phyloP scores from a whole-genome alignment of 2,888 invertebrate species.

The Chymomyza procnemis region DNA sequence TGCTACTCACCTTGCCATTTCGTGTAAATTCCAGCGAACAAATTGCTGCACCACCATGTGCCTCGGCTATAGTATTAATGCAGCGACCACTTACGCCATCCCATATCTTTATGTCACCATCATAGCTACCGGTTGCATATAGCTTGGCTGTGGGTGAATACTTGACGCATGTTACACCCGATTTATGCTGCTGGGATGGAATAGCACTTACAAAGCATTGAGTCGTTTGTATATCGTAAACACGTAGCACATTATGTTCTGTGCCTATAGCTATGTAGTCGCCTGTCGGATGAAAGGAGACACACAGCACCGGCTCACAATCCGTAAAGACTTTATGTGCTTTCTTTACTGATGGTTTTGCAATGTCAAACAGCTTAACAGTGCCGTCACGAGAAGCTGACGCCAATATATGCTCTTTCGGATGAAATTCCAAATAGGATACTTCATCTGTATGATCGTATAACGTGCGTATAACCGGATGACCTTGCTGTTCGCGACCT shows the following conservation, averaged over 20 bases:
- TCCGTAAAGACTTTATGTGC: conserved; percentile 97
- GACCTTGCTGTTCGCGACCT: conserved; percentile 92
- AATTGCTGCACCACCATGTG: conserved; percentile 96
- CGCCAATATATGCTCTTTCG: conserved; percentile 94
- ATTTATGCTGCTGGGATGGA: conserved; percentile 90
- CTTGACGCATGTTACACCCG: conserved; percentile 87
- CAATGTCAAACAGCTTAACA: conserved; percentile 97
- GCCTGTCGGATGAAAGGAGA: conserved; percentile 97
- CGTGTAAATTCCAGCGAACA: conserved; percentile 95
- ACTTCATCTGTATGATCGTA: conserved; percentile 98
- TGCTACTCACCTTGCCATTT: conserved; percentile 90
- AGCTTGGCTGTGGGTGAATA: conserved; percentile 80
- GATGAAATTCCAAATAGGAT: conserved; percentile 97
- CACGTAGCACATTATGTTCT: conserved; percentile 90
- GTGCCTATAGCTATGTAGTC: conserved; percentile 96
- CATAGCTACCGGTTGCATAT: conserved; percentile 91
- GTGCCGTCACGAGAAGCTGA: conserved; percentile 97
- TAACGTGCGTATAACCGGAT: conserved; percentile 97
- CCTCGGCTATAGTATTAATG: conserved; percentile 94
- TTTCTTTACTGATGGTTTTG: conserved; percentile 98
- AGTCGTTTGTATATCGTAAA: conserved; percentile 96
- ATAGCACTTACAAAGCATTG: conserved; percentile 97
- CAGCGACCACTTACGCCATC: conserved; percentile 96
- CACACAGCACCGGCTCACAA: conserved; percentile 91
- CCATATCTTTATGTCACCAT: conserved; percentile 97